Conservation (phyloP, 2,113 vertebrate genomes). For the Rhea americana region DNA sequence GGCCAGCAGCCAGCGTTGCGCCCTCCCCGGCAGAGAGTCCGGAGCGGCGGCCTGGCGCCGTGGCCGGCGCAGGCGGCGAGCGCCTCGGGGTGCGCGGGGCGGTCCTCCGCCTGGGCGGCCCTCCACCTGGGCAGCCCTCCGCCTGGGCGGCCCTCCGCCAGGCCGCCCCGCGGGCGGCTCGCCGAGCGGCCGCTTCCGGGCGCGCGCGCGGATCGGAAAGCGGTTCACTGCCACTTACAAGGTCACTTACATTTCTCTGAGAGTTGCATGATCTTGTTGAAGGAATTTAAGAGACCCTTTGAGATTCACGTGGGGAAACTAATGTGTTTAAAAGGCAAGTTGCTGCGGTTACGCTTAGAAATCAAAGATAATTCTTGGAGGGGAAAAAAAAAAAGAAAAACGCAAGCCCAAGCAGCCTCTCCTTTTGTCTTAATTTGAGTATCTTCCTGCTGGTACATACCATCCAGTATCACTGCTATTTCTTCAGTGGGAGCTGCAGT, state of each 20-base stretch:
- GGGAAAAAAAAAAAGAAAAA: background rate
- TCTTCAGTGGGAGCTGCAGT: background rate
- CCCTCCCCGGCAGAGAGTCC: background rate
- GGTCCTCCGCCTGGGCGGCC: too few relatives aligned
- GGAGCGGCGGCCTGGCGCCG: background rate
- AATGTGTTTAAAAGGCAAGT: background rate
- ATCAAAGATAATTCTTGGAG: background rate
- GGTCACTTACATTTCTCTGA: background rate
- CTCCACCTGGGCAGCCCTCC: too few relatives aligned
- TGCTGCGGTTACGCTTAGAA: background rate
- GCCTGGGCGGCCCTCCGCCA: too few relatives aligned
- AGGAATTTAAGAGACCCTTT: background rate
- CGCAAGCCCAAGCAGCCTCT: background rate
- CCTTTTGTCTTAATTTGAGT: background rate
- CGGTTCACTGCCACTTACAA: background rate
- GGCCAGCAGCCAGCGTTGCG: background rate
- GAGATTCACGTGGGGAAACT: accelerated
- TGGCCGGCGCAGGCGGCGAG: background rate
- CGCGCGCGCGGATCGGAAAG: too few relatives aligned
- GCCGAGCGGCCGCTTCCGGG: too few relatives aligned
- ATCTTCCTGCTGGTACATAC: background rate
- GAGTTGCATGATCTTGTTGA: background rate
- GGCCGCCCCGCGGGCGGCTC: too few relatives aligned
- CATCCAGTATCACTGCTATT: background rate
- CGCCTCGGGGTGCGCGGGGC: background rate